Base-by-base conservation (phyloP, 64 coral and sea anemone species). In the Porites australiensis region DNA sequence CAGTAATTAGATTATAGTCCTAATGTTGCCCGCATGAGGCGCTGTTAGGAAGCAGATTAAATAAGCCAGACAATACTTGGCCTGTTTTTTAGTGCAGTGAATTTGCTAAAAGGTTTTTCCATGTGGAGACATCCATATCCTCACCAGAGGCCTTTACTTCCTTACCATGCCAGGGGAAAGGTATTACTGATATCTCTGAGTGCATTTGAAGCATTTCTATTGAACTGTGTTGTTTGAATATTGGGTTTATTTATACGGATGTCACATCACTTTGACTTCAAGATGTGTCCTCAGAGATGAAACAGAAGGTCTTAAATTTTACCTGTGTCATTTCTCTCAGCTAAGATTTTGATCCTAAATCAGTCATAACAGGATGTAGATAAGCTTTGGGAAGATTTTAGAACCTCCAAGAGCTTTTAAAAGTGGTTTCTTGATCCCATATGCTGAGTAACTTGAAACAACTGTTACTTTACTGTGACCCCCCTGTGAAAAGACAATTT, bases 91-190 rank as follows among this genome's bases (percentile, higher is more conserved):
- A 89, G 81, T 68, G 63, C 81, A 94, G 87, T 72, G 21, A 94
- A 83, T 75, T 94, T 90, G 89, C 67, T 75, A 89, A 87, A 89
- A 89, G 92, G 75, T 90, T 90, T 96, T 82, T 87, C 78, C 78
- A 97, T 97, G 95, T 97, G 95, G 95, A 85, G 95, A 82, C 91
- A 93, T 37, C 92, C 95, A 27, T 97, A 97, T 68, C 87, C 95
- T 72, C 95, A 97, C 18, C 95, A 97, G 86, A 90, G 95, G 64
- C 90, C 95, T 22, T 21, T 97, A 86, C 82, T 97, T 58, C 92
- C 93, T 58, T 97, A 97, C 70, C 95, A 93, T 68, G 88, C 83
- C 44, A 83, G 95, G 74, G 95, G 95, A 51, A 97, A 97, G 95
- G 95, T 97, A 94, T 91, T 89, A 86, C 77, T 93, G 44, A 88